Evolutionary conservation across 2,797 vertebrate species (phyloP).

Genomic region (Notamacropus eugenii): DNA sequence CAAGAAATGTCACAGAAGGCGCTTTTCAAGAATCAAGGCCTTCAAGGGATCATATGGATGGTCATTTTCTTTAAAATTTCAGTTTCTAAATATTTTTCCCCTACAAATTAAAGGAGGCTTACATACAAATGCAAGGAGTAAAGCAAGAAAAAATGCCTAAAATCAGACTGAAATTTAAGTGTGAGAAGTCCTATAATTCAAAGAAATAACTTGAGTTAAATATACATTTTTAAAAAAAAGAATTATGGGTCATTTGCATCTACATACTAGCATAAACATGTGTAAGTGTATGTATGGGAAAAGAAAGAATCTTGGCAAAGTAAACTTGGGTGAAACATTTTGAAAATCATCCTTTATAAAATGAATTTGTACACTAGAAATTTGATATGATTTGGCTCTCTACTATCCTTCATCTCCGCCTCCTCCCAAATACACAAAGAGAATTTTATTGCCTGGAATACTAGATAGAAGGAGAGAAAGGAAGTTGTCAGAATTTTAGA

Average conservation of each 20-base stretch:
- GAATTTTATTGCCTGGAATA: not conserved
- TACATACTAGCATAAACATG: slow-evolving; percentile 14
- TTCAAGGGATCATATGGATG: not conserved
- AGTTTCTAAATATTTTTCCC: not conserved
- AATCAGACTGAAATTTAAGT: not conserved
- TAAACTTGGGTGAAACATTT: not conserved
- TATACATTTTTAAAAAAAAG: not conserved
- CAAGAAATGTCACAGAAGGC: not conserved
- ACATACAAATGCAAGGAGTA: not conserved
- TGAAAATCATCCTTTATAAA: slow-evolving; percentile 33
- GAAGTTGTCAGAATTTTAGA: not conserved
- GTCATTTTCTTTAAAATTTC: not conserved
- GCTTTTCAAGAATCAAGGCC: not conserved
- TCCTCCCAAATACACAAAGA: not conserved
- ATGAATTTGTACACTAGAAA: slow-evolving; percentile 19
- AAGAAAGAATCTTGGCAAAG: slow-evolving; percentile 43
- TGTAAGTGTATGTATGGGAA: not conserved
- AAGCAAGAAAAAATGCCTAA: not conserved
- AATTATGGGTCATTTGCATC: not conserved
- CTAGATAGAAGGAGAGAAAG: not conserved
- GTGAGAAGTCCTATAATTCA: slow-evolving; percentile 53
- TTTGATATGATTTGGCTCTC: not conserved
- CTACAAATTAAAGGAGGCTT: not conserved
- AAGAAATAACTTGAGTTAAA: slow-evolving; percentile 38
- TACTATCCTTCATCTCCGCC: not conserved